A percentile compares a stretch with the other conserved stretches of the same genome.
Evolutionary conservation across 1,140 invertebrate species (phyloP).

Genomic region (Camponotus pennsylvanicus): DNA sequence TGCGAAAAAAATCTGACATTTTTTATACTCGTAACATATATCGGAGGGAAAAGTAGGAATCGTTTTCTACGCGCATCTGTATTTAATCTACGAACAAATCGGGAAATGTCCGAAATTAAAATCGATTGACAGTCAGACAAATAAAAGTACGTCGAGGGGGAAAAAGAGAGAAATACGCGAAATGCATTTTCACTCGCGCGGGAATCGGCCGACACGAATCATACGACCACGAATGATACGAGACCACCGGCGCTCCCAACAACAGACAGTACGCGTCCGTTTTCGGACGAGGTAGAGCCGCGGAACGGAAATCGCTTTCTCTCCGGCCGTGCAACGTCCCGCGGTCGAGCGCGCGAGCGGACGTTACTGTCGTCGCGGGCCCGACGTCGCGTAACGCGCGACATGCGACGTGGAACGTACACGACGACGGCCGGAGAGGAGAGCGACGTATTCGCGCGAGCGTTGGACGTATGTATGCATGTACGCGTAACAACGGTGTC

Average conservation of each 20-base stretch:
- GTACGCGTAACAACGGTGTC: conserved; percentile 22
- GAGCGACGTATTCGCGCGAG: conserved; percentile 44
- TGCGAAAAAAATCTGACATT: background rate
- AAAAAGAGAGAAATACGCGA: background rate
- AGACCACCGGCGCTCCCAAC: background rate
- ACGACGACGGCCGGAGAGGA: conserved; percentile 34
- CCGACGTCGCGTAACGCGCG: conserved; percentile 41
- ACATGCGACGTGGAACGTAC: conserved; percentile 34
- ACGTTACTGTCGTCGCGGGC: conserved; percentile 48
- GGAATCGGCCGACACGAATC: background rate
- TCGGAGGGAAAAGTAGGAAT: background rate
- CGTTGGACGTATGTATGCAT: conserved; percentile 27
- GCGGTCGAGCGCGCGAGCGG: conserved; percentile 57
- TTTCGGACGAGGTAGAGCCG: conserved; percentile 52
- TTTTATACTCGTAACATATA: background rate
- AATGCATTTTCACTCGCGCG: conserved; percentile 46
- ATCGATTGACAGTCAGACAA: no score
- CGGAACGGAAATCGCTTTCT: conserved; percentile 74
- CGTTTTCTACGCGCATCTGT: background rate
- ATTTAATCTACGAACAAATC: background rate
- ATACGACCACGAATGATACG: no score
- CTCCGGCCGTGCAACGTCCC: conserved; percentile 61
- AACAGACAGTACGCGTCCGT: conserved; percentile 52
- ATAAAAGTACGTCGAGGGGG: no score
- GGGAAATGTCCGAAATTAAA: background rate